These are phyloP conservation scores for Microcebus jonahi DNA, from an alignment of 2,113 vertebrate species.

Conservation along the genomic window DNA sequence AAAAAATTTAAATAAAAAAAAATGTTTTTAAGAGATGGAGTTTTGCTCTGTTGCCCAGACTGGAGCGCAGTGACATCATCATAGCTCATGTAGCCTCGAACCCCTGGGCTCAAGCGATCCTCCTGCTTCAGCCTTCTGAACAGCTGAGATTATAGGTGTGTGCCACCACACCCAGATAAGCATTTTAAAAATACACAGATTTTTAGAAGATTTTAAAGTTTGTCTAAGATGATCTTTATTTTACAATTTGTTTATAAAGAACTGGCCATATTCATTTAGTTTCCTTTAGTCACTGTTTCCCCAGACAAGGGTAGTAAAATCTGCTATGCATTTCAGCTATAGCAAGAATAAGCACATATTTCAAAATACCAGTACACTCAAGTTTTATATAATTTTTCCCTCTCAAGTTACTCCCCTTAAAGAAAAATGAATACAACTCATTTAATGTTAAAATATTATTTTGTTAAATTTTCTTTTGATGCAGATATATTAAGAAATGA, in stretches of 20 bases:
- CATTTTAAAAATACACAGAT: neutral
- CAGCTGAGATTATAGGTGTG: neutral
- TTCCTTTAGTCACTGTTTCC: neutral
- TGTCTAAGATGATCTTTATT: neutral
- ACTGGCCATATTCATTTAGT: neutral
- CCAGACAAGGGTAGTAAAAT: neutral
- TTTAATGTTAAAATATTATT: constrained; percentile 8
- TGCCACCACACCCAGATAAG: neutral
- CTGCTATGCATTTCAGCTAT: neutral
- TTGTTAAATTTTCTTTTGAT: neutral
- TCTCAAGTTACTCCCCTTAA: neutral
- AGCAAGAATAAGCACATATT: neutral
- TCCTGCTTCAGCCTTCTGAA: neutral
- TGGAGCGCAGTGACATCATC: neutral
- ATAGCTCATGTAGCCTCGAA: neutral
- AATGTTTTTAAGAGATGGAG: neutral
- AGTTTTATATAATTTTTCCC: neutral
- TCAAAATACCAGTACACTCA: neutral
- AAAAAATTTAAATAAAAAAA: neutral
- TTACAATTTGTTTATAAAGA: neutral
- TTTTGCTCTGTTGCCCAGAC: neutral
- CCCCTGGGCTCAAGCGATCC: neutral
- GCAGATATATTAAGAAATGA: neutral
- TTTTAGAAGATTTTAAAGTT: neutral
- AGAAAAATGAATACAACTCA: neutral